These are phyloP conservation scores for Papilio protenor DNA, from an alignment of 2,888 invertebrate genomes.

Conservation along the genomic window DNA sequence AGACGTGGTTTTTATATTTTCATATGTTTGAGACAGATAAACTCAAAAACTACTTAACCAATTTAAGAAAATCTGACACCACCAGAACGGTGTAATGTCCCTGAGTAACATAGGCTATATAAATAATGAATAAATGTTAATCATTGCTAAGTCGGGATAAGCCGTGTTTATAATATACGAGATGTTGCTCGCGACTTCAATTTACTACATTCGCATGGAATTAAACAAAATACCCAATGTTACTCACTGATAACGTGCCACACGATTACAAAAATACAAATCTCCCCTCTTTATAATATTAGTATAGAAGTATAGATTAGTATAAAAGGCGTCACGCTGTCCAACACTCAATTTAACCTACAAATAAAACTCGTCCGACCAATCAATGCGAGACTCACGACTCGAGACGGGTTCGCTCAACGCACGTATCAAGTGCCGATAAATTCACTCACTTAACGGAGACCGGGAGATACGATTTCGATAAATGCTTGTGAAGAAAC, in stretches of 20 bases:
- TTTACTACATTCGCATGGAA: too few species aligned
- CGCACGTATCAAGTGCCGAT: constrained; percentile 55
- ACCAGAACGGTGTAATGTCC: not conserved
- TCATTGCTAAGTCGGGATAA: not conserved
- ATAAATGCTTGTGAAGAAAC: constrained; percentile 56
- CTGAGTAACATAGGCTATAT: not conserved
- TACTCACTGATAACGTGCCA: too few species aligned
- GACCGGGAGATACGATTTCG: constrained; percentile 53
- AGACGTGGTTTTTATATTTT: not conserved
- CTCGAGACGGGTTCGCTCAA: constrained; percentile 48
- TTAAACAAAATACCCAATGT: too few species aligned
- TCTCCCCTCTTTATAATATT: too few species aligned
- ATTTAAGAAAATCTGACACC: not conserved
- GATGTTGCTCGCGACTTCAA: too few species aligned
- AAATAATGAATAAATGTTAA: not conserved
- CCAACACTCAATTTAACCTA: constrained; percentile 16
- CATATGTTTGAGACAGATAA: not conserved
- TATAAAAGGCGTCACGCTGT: constrained; percentile 19
- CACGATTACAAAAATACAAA: too few species aligned
- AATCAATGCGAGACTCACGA: constrained; percentile 36
- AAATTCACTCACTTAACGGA: constrained; percentile 57
- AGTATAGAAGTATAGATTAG: not conserved
- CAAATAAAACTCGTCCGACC: constrained; percentile 32
- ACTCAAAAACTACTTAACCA: not conserved
- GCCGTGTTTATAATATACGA: not conserved